Percentiles rank a stretch among this genome's conserved stretches.
These are phyloP conservation scores for Heteractis magnifica DNA, from an alignment of 92 coral and sea anemone species.

Conservation along the genomic window DNA sequence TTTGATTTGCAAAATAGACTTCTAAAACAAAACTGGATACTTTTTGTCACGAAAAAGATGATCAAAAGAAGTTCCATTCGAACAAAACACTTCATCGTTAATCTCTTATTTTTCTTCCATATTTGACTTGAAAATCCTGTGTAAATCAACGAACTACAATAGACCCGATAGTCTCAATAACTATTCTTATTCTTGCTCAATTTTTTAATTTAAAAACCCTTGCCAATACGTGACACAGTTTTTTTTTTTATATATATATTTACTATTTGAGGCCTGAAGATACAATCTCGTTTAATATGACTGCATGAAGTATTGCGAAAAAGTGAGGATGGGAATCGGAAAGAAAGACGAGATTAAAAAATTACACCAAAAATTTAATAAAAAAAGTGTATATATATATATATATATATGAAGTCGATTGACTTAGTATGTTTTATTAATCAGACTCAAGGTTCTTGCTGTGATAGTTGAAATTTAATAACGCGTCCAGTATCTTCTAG, in stretches of 20 bases:
- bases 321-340: not conserved
- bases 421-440: not conserved
- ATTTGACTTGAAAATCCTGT: not conserved
- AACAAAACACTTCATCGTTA: no score
- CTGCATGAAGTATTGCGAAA: not conserved
- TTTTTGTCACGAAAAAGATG: no score
- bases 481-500: not conserved
- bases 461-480: not conserved
- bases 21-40: no score
- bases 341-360: not conserved
- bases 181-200: not conserved
- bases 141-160: not conserved
- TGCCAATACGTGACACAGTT: not conserved
- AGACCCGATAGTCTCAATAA: not conserved
- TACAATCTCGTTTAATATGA: not conserved
- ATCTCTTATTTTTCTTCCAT: no score
- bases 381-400: not conserved
- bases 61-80: no score
- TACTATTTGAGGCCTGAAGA: not conserved
- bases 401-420: not conserved
- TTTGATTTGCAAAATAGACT: no score
- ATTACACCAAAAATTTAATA: not conserved
- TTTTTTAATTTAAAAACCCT: not conserved
- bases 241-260: no score
- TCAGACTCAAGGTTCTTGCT: not conserved